Percentiles rank a stretch among this genome's conserved stretches.
Evolutionary conservation across 1,140 invertebrate genomes (phyloP).

Genomic region (Archivesica marissinica): DNA sequence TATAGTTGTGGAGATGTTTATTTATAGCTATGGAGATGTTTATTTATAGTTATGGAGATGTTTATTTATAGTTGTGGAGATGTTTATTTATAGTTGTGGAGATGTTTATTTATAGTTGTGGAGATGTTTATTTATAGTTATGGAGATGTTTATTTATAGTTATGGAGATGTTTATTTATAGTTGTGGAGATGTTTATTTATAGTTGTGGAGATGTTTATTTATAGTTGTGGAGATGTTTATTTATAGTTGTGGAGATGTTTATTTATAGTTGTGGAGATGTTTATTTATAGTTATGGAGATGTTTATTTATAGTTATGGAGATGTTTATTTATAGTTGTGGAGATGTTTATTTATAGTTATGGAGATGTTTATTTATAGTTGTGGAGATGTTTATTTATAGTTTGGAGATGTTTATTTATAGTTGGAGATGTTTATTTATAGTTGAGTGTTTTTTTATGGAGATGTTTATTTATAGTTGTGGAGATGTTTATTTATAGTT

Average conservation of each 20-base stretch:
- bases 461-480: too few relatives aligned
- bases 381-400: conserved; percentile 90
- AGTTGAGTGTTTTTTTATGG: too few relatives aligned
- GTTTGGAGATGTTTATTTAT: too few relatives aligned
- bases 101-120: conserved; percentile 88
- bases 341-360: conserved; percentile 88
- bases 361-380: conserved; percentile 89
- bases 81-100: conserved; percentile 89
- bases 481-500: too few relatives aligned
- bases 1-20: conserved; percentile 89
- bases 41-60: conserved; percentile 89
- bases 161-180: conserved; percentile 88
- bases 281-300: conserved; percentile 88
- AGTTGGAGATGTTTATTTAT: too few relatives aligned
- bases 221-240: conserved; percentile 89
- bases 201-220: conserved; percentile 89
- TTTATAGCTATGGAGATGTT: conserved; percentile 89
- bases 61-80: conserved; percentile 88
- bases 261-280: conserved; percentile 89
- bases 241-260: conserved; percentile 89
- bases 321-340: conserved; percentile 88
- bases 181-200: conserved; percentile 89
- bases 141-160: conserved; percentile 89
- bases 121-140: conserved; percentile 88
- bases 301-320: conserved; percentile 89